Percentiles rank a stretch among this genome's conserved stretches.
These are phyloP conservation scores for Aphis craccivora DNA, from an alignment of 1,140 invertebrate species.

Conservation along the genomic window DNA sequence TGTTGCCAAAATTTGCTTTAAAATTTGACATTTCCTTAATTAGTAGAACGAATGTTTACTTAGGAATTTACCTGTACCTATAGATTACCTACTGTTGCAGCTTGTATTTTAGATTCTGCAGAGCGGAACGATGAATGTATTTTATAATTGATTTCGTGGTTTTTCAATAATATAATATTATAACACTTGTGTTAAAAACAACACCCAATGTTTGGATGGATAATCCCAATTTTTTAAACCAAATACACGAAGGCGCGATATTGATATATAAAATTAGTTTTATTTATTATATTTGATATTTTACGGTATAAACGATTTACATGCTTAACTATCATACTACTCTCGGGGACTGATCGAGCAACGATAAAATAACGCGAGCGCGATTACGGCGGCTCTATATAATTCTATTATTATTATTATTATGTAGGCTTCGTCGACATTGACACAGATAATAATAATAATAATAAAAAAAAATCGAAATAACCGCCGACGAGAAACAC, in stretches of 20 bases:
- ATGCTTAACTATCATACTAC: too few relatives aligned
- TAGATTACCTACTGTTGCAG: neutral
- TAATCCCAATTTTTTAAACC: neutral
- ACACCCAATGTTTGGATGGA: neutral
- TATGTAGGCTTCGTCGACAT: constrained; percentile 33
- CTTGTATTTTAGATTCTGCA: too few relatives aligned
- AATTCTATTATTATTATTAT: neutral
- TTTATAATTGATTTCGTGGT: neutral
- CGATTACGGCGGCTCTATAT: neutral
- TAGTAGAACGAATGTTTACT: too few relatives aligned
- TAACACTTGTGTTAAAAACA: too few relatives aligned
- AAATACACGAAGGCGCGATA: too few relatives aligned
- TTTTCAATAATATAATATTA: neutral
- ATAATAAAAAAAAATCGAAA: constrained; percentile 10
- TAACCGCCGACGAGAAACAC: neutral
- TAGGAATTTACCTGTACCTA: neutral
- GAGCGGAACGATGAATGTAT: neutral
- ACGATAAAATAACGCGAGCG: neutral
- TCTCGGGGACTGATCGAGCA: neutral
- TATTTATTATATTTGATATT: too few relatives aligned
- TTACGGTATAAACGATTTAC: too few relatives aligned
- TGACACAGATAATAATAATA: constrained; percentile 6
- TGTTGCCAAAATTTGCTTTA: neutral
- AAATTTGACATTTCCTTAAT: neutral
- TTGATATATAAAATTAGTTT: too few relatives aligned